Evolutionary conservation across 2,797 vertebrate species (phyloP).

Genomic region (Dryobates pubescens): DNA sequence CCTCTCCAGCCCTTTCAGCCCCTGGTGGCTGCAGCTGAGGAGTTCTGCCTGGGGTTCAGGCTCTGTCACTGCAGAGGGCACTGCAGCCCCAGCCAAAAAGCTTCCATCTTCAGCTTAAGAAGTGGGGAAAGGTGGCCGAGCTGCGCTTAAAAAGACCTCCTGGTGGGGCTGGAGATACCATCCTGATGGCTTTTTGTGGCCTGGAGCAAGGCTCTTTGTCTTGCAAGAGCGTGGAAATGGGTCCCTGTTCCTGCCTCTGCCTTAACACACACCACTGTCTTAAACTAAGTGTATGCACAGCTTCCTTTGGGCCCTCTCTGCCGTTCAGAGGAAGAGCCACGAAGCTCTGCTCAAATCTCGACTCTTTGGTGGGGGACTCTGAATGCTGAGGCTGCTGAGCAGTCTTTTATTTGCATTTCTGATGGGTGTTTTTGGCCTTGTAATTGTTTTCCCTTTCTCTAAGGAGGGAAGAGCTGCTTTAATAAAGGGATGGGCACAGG

Average conservation of each 20-base stretch:
- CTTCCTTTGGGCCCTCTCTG: not conserved
- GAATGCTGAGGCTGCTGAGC: constrained; percentile 39
- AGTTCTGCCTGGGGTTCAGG: not conserved
- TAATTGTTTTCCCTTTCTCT: not conserved
- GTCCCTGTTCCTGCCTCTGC: not conserved
- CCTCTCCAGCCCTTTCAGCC: no score
- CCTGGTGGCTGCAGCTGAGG: no score
- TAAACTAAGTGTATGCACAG: not conserved
- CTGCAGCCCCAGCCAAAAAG: not conserved
- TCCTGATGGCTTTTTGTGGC: not conserved
- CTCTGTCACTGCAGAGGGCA: not conserved
- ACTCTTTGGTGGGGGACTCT: not conserved
- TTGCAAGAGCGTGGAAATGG: not conserved
- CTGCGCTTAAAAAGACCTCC: no score
- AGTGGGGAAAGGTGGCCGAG: no score
- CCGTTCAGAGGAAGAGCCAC: not conserved
- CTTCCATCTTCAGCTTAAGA: no score
- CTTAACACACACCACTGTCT: not conserved
- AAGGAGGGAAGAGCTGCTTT: not conserved
- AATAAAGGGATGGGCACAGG: not conserved
- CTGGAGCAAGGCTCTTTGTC: not conserved
- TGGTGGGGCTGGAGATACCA: not conserved
- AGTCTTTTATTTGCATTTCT: constrained; percentile 25
- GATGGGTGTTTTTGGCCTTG: not conserved
- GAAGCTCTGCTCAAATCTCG: not conserved